Percentiles rank a stretch among this genome's conserved stretches.
phyloP scores from a whole-genome alignment of 2,797 vertebrate species.

The Falco concolor region DNA sequence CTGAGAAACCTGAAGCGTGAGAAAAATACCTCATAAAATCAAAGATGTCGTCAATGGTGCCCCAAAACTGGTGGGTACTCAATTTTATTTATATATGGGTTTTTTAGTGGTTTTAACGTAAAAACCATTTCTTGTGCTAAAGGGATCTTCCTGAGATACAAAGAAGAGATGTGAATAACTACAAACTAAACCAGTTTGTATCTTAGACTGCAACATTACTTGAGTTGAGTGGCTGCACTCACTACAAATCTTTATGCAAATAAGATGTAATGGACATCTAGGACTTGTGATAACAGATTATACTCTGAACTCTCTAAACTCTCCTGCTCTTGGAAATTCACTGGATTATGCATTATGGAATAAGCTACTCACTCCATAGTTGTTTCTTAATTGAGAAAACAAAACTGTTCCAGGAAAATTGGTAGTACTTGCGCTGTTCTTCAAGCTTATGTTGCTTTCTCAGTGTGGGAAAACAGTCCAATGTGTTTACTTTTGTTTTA shows the following conservation, averaged over 20 bases:
- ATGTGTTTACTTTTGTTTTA: background rate
- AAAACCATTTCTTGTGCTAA: background rate
- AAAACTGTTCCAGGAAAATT: background rate
- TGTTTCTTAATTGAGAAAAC: background rate
- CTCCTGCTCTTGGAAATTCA: background rate
- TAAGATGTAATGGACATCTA: background rate
- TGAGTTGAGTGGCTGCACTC: background rate
- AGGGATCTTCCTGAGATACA: background rate
- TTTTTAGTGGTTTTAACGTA: background rate
- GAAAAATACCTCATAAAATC: background rate
- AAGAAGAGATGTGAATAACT: background rate
- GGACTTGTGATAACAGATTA: background rate
- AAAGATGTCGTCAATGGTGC: background rate
- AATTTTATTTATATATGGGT: rapidly evolving
- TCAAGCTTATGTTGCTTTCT: background rate
- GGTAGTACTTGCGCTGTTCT: background rate
- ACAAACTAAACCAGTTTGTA: background rate
- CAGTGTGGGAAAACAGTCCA: background rate
- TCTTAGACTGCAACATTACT: background rate
- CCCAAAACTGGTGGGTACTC: background rate
- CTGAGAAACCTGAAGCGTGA: background rate
- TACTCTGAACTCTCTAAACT: background rate
- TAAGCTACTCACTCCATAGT: background rate
- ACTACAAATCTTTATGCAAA: background rate
- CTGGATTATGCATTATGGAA: background rate